A percentile compares a stretch with the other conserved stretches of the same genome.
Conservation (phyloP, 2,797 vertebrate genomes). For the Esox lucius region DNA sequence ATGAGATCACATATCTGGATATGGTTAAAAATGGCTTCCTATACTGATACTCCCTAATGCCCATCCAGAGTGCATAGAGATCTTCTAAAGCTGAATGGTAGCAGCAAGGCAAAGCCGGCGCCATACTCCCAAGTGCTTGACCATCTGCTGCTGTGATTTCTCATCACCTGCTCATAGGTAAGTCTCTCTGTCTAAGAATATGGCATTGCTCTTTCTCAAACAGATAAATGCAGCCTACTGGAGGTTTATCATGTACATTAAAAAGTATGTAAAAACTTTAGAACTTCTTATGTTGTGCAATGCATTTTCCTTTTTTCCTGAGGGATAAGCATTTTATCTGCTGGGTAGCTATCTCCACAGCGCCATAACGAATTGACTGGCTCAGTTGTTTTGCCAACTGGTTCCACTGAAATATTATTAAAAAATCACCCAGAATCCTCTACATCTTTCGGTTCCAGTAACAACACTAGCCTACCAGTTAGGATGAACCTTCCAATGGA, state of each 20-base stretch:
- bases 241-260: background rate
- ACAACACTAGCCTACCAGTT: background rate
- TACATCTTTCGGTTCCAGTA: background rate
- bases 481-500: background rate
- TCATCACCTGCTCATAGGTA: background rate
- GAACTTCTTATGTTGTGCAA: background rate
- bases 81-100: constrained; percentile 11
- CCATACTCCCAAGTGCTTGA: background rate
- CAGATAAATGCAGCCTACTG: background rate
- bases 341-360: background rate
- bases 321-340: background rate
- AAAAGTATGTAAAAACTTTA: background rate
- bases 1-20: constrained; percentile 7
- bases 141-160: background rate
- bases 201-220: background rate
- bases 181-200: background rate
- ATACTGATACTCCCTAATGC: background rate
- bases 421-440: background rate
- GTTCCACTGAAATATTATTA: background rate
- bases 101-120: background rate
- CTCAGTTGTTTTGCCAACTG: background rate
- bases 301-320: background rate
- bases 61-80: constrained; percentile 10
- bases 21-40: background rate
- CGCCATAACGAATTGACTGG: background rate